Conservation (phyloP, 2,113 vertebrate species). For the Bubo blakistoni region DNA sequence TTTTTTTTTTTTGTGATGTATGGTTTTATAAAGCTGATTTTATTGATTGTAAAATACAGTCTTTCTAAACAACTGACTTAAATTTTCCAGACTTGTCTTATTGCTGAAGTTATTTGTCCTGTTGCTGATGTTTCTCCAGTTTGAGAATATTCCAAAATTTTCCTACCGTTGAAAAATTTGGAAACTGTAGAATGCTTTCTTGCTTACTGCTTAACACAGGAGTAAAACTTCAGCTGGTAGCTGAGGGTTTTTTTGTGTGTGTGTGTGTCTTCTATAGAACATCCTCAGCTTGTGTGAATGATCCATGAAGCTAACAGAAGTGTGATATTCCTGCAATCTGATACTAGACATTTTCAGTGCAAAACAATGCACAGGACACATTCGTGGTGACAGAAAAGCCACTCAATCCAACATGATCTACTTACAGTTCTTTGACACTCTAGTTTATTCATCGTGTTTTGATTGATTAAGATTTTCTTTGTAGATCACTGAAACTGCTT, state of each 20-base stretch:
- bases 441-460: neutral
- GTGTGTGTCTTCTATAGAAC: neutral
- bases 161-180: neutral
- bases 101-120: neutral
- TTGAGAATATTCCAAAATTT: neutral
- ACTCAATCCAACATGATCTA: neutral
- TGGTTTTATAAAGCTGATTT: neutral
- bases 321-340: neutral
- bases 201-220: neutral
- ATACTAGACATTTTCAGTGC: neutral
- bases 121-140: neutral
- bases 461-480: neutral
- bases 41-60: neutral
- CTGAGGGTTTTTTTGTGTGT: neutral
- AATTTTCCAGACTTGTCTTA: neutral
- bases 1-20: neutral
- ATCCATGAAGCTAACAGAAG: neutral
- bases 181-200: neutral
- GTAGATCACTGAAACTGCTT: neutral
- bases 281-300: neutral
- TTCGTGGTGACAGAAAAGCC: neutral
- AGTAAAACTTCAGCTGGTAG: neutral
- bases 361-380: neutral
- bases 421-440: neutral
- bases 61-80: neutral